Evolutionary conservation across 2,888 invertebrate genomes (phyloP).

Genomic region (Magallana nippona): DNA sequence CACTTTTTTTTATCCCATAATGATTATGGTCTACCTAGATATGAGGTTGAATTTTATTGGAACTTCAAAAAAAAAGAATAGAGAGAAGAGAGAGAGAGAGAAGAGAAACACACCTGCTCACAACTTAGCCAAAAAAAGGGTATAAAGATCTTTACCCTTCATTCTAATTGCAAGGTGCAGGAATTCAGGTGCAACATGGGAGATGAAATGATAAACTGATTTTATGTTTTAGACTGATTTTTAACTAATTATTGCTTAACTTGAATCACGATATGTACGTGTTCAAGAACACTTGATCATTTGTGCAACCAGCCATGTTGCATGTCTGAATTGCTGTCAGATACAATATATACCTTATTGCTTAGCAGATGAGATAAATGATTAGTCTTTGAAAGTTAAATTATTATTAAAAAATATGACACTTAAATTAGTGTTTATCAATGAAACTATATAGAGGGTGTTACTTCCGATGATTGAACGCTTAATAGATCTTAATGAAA

Average conservation of each 20-base stretch:
- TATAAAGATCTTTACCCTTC: neutral
- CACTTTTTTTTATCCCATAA: neutral
- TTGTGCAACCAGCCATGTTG: slow-evolving; percentile 22
- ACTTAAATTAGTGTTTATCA: neutral
- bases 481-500: neutral
- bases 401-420: neutral
- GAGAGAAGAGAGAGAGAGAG: neutral
- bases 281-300: slow-evolving; percentile 2
- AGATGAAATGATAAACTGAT: slow-evolving; percentile 28
- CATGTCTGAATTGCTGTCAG: neutral
- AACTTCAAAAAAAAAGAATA: neutral
- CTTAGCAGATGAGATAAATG: slow-evolving; percentile 4
- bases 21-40: neutral
- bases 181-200: neutral
- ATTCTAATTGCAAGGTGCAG: slow-evolving; percentile 5
- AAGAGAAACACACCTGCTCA: neutral
- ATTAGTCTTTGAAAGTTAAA: neutral
- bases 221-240: slow-evolving; percentile 7
- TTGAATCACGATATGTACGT: neutral
- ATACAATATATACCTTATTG: neutral
- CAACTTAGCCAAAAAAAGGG: neutral
- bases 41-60: neutral
- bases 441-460: slow-evolving; percentile 6
- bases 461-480: neutral
- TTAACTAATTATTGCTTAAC: slow-evolving; percentile 5